Evolutionary conservation across 1,140 invertebrate species (phyloP).

Genomic region (Aphelinus certus): DNA sequence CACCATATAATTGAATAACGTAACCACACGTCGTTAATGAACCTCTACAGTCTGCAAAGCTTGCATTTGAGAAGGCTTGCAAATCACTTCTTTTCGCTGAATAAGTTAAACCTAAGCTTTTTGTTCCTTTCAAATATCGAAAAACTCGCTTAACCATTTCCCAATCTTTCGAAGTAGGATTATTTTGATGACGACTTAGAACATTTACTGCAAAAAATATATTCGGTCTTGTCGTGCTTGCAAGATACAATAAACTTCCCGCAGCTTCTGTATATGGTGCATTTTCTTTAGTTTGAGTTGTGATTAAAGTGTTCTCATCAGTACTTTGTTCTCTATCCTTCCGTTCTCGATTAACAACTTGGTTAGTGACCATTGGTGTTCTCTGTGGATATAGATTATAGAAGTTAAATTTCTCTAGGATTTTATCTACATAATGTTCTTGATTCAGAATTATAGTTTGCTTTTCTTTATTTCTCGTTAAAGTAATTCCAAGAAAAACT

Average conservation of each 20-base stretch:
- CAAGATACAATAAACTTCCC: not conserved
- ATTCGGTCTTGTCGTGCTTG: not conserved
- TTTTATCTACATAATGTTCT: conserved; percentile 1
- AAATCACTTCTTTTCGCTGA: not conserved
- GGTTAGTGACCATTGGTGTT: conserved; percentile 27
- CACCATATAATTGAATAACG: conserved; percentile 27
- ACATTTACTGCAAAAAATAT: conserved; percentile 2
- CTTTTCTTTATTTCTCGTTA: conserved; percentile 4
- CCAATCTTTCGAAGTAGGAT: not conserved
- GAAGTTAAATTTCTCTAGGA: conserved; percentile 8
- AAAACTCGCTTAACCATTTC: not conserved
- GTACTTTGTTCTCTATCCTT: not conserved
- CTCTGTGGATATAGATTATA: conserved; percentile 14
- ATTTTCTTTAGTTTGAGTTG: not conserved
- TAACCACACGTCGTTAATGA: conserved; percentile 26
- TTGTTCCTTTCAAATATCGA: conserved; percentile 21
- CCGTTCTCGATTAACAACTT: conserved; percentile 27
- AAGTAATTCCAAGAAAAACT: too few species aligned
- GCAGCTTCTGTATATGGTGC: conserved; percentile 15
- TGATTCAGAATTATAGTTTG: not conserved
- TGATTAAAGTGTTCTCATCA: not conserved
- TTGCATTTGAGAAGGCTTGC: conserved; percentile 18
- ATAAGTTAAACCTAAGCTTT: conserved; percentile 3
- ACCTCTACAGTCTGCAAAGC: conserved; percentile 31
- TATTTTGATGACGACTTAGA: not conserved